Base-by-base conservation (phyloP, 2,113 vertebrate genomes). In the Cepphus grylle region DNA sequence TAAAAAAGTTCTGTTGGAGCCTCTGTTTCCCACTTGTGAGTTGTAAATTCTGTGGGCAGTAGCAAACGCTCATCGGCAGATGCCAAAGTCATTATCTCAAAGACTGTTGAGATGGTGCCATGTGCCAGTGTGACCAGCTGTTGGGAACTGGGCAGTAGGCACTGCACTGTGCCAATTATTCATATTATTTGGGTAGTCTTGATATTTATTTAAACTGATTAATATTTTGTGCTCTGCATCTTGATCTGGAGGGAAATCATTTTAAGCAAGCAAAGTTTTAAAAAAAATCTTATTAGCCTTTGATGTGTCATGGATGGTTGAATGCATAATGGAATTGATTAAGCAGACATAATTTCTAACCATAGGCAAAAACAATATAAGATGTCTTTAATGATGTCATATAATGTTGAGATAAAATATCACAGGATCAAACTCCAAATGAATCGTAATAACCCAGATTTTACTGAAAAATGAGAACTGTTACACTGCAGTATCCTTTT, bases 41-140 rank as follows among this genome's bases (percentile, higher is more conserved):
- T 99, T 99, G 99, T 99, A 99, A 99, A 99, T 99, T 99, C 98
- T 98, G 99, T 99, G 99, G 99, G 99, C 99, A 99, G 99, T 98
- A 97, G 98, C 98, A 97, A 98, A 98, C 97, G 83, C 98, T 98
- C 98, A 96, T 98, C 98, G 98, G 99, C 99, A 99, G 98, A 99
- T 99, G 99, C 99, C 98, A 99, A 99, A 99, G 98, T 99, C 99
- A 99, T 99, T 99, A 99, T 99, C 99, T 99, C 98, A 98, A 99
- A 99, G 99, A 98, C 98, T 98, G 99, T 98, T 98, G 98, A 99
- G 99, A 98, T 98, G 98, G 95, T 98, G 99, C 98, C 98, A 98
- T 98, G 98, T 98, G 99, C 98, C 99, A 98, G 98, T 98, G 97
- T 97, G 99, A 99, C 99, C 99, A 99, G 99, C 99, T 99, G 99